These are phyloP conservation scores for Turdus rufiventris DNA, from an alignment of 2,113 vertebrate genomes.

Conservation along the genomic window DNA sequence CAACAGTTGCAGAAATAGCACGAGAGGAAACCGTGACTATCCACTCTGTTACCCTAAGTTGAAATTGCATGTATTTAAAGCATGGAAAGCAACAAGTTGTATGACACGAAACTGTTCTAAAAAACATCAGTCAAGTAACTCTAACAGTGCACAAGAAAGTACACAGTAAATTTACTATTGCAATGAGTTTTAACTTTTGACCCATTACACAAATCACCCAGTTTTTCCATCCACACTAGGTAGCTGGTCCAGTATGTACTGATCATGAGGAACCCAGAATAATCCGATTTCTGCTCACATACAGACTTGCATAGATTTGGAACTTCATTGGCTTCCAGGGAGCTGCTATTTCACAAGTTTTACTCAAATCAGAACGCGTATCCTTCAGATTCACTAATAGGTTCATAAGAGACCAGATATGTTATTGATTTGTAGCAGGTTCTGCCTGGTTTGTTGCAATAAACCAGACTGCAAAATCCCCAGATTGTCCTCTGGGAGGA, in stretches of 20 bases:
- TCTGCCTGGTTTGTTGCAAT: conserved; percentile 6
- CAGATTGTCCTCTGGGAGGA: background rate
- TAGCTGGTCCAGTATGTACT: background rate
- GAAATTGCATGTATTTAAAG: background rate
- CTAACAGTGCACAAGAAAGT: background rate
- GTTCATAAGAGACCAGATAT: background rate
- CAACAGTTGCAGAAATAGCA: background rate
- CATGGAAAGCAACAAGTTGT: background rate
- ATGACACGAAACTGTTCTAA: background rate
- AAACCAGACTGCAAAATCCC: background rate
- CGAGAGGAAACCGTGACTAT: background rate
- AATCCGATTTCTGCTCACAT: background rate
- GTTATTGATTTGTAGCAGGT: background rate
- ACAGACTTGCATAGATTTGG: background rate
- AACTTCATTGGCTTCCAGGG: background rate
- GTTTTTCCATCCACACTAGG: background rate
- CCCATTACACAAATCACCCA: background rate
- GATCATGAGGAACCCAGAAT: background rate
- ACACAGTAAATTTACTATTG: background rate
- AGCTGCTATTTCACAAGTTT: background rate
- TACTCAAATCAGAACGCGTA: background rate
- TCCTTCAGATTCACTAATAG: background rate
- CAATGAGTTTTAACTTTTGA: background rate
- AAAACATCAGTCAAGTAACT: background rate
- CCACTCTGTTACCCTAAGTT: background rate